Evolutionary conservation across 2,113 vertebrate species (phyloP), one percentile per base, ranked within the genome.

Genomic region (Asarcornis scutulata): DNA sequence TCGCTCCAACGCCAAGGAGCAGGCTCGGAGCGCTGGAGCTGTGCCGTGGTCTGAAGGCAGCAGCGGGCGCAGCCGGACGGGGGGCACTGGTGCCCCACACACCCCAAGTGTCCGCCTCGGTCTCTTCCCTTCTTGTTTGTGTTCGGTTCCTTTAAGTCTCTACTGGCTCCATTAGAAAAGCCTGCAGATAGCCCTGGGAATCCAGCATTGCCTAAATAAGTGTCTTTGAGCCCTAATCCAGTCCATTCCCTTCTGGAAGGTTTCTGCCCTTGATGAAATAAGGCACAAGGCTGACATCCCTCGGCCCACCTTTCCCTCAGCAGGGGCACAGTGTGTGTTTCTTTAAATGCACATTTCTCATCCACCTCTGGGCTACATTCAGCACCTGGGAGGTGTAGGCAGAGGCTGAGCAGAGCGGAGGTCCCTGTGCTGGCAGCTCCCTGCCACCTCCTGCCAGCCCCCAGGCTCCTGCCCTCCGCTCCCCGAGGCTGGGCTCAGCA

Each of bases 401-500:
- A 1, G 50, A 62, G 68, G 32, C 52, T 6, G 29, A 52, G 56
- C 6, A 3, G 3, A 7, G 32, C 7, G 6, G 20, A 64, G 52
- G 44, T 40, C 29, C 62, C 63, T 9, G 0, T 17, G 59, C 13
- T 62, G 82, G 74, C 71, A 46, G 84, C 48, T 89, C 79, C n/a
- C 53, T 36, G 69, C 42, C 69, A 50, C 50, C 10, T 29, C 69
- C 27, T 31, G 36, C 74, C 1, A 56, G 48, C 44, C 32, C 29
- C 26, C 17, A 9, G 81, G 32, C n/a, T 44, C 17, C 64, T 1
- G n/a, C 31, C 69, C 42, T 36, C 10, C 0, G 0, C 44, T 71
- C 36, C 69, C 69, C 71, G 29, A 67, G 87, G 87, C 87, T 3
- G 2, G 74, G 85, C 74, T 68, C 74, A 48, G 53, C 29, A 44